Evolutionary conservation across 23 tunicate genomes (phyloP), one percentile per base, ranked within the genome.

Genomic region (Ascidia mentula): DNA sequence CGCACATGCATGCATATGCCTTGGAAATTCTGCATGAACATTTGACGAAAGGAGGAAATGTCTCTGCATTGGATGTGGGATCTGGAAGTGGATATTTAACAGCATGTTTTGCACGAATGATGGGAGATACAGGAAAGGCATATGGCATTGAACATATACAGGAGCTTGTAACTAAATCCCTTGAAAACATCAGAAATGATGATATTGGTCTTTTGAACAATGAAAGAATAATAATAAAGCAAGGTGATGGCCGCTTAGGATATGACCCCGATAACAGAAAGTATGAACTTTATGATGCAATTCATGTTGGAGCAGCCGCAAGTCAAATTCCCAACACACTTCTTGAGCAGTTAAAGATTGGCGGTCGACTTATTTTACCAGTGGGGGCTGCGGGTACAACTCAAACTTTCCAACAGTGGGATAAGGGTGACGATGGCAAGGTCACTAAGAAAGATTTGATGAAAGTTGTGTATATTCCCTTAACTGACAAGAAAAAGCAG

Each of bases 241-340:
- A 40, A 34, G 98, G 98, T 0, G 98, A 93, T 84, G 98, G 98
- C 12, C 37, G 98, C 28, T 53, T 81, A 17, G 98, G 98, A 35
- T 88, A 93, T 88, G 92, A 88, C 72, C 97, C 97, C 13, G 89
- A 92, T 6, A 75, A 82, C 31, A 79, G 38, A 36, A 45, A 69
- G 53, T 7, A 18, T 59, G 94, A 84, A 73, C 82, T 89, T 4
- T 95, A 95, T 69, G 98, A 95, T 79, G 98, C 88, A 20, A 95
- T 95, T 60, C 98, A 95, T 82, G 98, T 95, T 24, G 98, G 98
- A 9, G 98, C 98, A 8, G 98, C 98, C 38, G 98, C 98, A 36
- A 76, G 85, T 13, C 82, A 95, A 53, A 84, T 95, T 0, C 98
- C 98, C 38, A 59, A 40, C 36, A 45, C 82, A 12, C 74, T 95